These are phyloP conservation scores for Cyclina sinensis DNA, from an alignment of 1,140 invertebrate species.

Conservation along the genomic window DNA sequence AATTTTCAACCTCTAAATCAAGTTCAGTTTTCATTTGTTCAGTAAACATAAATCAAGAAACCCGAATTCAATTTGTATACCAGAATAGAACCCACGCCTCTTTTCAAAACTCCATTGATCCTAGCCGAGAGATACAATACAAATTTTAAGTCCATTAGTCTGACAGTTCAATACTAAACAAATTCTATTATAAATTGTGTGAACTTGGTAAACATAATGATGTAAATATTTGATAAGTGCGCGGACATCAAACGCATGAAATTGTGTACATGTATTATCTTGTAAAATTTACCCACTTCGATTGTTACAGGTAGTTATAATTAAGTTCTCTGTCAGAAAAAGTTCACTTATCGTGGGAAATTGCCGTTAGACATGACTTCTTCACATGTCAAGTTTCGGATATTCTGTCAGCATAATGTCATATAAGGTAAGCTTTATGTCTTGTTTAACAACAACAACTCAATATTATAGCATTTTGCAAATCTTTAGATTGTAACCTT, in stretches of 20 bases:
- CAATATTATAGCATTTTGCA: too few species aligned
- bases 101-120: not conserved
- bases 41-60: not conserved
- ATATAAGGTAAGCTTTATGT: too few species aligned
- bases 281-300: not conserved
- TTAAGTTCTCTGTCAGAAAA: not conserved
- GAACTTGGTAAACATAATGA: not conserved
- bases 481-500: too few species aligned
- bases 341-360: not conserved
- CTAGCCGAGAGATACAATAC: not conserved
- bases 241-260: not conserved
- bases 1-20: not conserved
- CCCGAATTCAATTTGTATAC: not conserved
- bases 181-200: not conserved
- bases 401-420: too few species aligned
- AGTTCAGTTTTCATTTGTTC: not conserved
- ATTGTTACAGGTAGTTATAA: not conserved
- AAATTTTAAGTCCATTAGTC: not conserved
- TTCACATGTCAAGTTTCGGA: too few species aligned
- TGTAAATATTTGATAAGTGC: not conserved
- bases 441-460: too few species aligned
- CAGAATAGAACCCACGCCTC: too few species aligned
- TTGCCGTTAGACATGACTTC: not conserved
- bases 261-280: not conserved
- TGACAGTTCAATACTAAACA: not conserved